A percentile compares a stretch with the other conserved stretches of the same genome.
phyloP scores from a whole-genome alignment of 2,888 invertebrate genomes.

The Apantesis nais region DNA sequence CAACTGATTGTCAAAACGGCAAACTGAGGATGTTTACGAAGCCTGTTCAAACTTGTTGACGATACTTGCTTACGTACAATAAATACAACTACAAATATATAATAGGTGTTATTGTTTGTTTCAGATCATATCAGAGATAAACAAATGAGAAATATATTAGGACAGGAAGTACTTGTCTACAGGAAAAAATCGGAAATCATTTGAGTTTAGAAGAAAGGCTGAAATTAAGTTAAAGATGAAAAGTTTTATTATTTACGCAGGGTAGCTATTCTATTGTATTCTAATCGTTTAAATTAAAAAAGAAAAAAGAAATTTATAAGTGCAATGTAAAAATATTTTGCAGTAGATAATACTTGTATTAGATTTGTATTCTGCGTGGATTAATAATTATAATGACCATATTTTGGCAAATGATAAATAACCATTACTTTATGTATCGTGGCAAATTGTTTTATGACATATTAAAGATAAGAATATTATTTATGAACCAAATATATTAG shows the following conservation, averaged over 20 bases:
- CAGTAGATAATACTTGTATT: not conserved
- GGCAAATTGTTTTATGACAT: not conserved
- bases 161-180: not conserved
- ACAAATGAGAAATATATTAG: not conserved
- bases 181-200: not conserved
- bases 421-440: not conserved
- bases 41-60: slow-evolving; percentile 31
- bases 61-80: slow-evolving; percentile 17
- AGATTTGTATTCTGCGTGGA: not conserved
- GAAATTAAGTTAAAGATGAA: not conserved
- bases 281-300: not conserved
- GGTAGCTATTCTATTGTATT: not conserved
- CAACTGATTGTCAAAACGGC: slow-evolving; percentile 42
- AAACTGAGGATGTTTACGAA: slow-evolving; percentile 37
- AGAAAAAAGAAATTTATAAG: not conserved
- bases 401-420: not conserved
- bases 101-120: not conserved
- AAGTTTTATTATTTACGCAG: not conserved
- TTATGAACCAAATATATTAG: not conserved
- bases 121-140: not conserved
- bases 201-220: not conserved
- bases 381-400: not conserved
- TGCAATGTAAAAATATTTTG: not conserved
- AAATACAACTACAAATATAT: slow-evolving; percentile 10
- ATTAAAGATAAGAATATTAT: not conserved